Conservation (phyloP, 2,113 vertebrate species). For the Pantherophis guttatus region DNA sequence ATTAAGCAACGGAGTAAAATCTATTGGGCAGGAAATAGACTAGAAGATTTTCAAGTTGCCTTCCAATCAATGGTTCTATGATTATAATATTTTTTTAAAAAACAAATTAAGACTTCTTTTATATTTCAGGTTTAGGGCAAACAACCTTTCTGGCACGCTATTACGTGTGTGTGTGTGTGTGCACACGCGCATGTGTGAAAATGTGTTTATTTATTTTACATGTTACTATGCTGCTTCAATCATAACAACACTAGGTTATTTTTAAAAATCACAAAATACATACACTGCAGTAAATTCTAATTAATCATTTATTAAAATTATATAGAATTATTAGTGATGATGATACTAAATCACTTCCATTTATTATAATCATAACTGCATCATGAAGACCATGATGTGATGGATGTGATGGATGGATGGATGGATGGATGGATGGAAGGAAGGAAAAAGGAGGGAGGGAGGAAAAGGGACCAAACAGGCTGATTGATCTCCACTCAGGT, state of each 20-base stretch:
- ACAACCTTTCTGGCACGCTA: not conserved
- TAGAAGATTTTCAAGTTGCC: not conserved
- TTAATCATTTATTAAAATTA: not conserved
- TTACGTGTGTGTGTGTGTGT: not conserved
- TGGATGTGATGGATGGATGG: too few species aligned
- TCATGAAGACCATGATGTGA: not conserved
- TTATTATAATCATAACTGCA: not conserved
- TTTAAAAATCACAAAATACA: not conserved
- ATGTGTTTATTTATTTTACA: not conserved
- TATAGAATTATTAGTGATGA: not conserved
- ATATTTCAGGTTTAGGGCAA: not conserved
- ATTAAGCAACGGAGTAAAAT: not conserved
- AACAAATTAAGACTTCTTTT: not conserved
- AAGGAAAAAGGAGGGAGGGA: not conserved
- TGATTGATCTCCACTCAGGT: not conserved
- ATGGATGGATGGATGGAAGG: not conserved
- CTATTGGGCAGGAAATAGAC: not conserved
- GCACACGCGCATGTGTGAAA: too few species aligned
- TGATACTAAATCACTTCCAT: not conserved
- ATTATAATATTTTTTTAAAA: not conserved
- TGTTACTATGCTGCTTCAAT: not conserved
- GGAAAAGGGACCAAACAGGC: not conserved
- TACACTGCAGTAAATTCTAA: not conserved
- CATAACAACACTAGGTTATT: not conserved
- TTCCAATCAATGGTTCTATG: not conserved